phyloP scores from a whole-genome alignment of 2,797 vertebrate genomes.

The Rhabdomys pumilio region DNA sequence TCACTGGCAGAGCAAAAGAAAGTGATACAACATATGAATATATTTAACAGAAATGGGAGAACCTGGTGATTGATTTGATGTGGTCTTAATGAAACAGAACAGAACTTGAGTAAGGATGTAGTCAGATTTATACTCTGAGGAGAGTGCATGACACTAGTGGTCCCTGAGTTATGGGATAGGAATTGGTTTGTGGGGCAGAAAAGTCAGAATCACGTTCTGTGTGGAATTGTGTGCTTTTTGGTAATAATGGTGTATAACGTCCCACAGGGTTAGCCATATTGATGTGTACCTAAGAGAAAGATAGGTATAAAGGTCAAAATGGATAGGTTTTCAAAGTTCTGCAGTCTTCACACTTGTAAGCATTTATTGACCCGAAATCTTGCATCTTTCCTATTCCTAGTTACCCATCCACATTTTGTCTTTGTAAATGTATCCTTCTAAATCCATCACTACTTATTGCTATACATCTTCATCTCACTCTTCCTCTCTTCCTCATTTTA shows the following conservation, averaged over 20 bases:
- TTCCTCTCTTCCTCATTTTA: neutral
- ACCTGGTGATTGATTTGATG: neutral
- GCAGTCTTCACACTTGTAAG: neutral
- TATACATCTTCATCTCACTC: neutral
- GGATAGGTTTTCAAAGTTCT: neutral
- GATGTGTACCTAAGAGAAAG: neutral
- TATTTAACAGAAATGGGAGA: conserved; percentile 17
- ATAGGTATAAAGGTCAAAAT: neutral
- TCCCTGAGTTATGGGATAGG: neutral
- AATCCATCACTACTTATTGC: neutral
- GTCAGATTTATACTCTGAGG: neutral
- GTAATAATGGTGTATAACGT: neutral
- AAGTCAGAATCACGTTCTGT: neutral
- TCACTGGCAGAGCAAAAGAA: neutral
- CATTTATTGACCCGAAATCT: neutral
- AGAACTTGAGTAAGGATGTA: neutral
- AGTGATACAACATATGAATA: neutral
- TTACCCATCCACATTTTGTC: neutral
- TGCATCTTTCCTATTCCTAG: conserved; percentile 18
- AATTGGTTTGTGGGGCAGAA: neutral
- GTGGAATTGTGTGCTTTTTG: neutral
- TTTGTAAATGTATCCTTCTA: neutral
- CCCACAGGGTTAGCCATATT: neutral
- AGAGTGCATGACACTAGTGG: neutral
- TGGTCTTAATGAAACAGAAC: neutral